Evolutionary conservation across 2,797 vertebrate species (phyloP).

Genomic region (Hemibagrus guttatus): DNA sequence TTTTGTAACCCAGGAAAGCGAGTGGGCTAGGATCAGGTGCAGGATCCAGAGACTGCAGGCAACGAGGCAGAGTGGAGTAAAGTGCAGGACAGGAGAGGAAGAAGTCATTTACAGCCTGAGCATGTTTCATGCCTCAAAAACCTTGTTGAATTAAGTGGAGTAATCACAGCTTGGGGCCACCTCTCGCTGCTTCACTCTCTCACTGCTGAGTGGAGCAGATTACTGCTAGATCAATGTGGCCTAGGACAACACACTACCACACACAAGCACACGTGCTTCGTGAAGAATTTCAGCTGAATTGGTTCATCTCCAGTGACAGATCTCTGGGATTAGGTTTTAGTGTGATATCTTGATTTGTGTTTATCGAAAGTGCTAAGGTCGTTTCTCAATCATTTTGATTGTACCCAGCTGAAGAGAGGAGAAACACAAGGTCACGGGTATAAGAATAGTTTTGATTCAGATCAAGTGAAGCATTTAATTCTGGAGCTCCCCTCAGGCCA

Average conservation of each 20-base stretch:
- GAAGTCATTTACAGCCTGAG: slow-evolving; percentile 60
- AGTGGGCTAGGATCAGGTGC: slow-evolving; percentile 57
- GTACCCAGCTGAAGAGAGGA: slow-evolving; percentile 34
- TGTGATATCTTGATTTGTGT: neutral
- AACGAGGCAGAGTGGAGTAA: slow-evolving; percentile 31
- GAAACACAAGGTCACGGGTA: slow-evolving; percentile 54
- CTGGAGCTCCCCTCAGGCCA: slow-evolving; percentile 78
- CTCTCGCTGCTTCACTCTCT: slow-evolving; percentile 47
- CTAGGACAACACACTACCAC: slow-evolving; percentile 29
- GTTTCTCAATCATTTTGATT: slow-evolving; percentile 5
- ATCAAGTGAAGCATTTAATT: slow-evolving; percentile 79
- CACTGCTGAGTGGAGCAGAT: slow-evolving; percentile 56
- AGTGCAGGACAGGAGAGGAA: slow-evolving; percentile 44
- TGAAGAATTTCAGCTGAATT: neutral
- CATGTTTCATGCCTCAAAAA: slow-evolving; percentile 64
- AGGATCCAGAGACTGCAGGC: slow-evolving; percentile 47
- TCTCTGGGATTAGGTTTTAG: slow-evolving; percentile 5
- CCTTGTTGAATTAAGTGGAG: slow-evolving; percentile 63
- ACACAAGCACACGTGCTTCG: slow-evolving; percentile 26
- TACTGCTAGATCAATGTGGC: slow-evolving; percentile 51
- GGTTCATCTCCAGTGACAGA: neutral
- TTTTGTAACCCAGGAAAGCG: slow-evolving; percentile 53
- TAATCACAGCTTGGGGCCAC: slow-evolving; percentile 62
- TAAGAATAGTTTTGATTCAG: slow-evolving; percentile 72
- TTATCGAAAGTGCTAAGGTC: neutral